Evolutionary conservation across 2,888 invertebrate genomes (phyloP), one percentile per base, ranked within the genome.

Genomic region (Drosophila barbarae): DNA sequence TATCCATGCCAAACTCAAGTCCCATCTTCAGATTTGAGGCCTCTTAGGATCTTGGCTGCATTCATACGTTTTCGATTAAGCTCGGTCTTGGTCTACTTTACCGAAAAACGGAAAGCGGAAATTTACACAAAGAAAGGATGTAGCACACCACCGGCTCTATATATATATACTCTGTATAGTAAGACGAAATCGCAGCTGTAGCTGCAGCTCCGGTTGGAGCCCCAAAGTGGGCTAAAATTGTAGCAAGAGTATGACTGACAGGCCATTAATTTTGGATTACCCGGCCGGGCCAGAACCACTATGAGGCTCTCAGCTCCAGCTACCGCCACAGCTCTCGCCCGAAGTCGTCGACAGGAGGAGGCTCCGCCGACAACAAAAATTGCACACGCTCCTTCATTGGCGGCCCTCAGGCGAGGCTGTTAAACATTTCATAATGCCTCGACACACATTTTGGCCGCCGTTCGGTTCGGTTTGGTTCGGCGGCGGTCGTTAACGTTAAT

Each of bases 201-300:
- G 75, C 68, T 68, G 77, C 68, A 68, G 70, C 65, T 63, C 49
- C 61, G 13, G n/a, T 44, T 13, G 9, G 46, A 55, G 69, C 59
- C 69, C 67, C 69, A 79, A 73, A 76, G 65, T 73, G 79, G 78
- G 82, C 59, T 69, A 47, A 77, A 76, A 79, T 80, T 83, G 74
- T 68, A 72, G 69, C 71, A 56, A 71, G 71, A 55, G 65, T 73
- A 81, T 80, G 81, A 81, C 81, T 82, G 81, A 84, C 81, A 81
- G 80, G 72, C 81, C 81, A 81, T 81, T 81, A 81, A 81, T 81
- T 82, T 81, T 82, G 85, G 85, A 81, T 81, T 81, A 84, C 79
- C 82, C 73, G 54, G 73, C 69, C 67, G 66, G 68, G 71, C 69
- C 67, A 68, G 65, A 68, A 57, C 58, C 63, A 60, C 71, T 44